phyloP scores from a whole-genome alignment of 2,888 invertebrate genomes.

The Drosophila neotestacea region DNA sequence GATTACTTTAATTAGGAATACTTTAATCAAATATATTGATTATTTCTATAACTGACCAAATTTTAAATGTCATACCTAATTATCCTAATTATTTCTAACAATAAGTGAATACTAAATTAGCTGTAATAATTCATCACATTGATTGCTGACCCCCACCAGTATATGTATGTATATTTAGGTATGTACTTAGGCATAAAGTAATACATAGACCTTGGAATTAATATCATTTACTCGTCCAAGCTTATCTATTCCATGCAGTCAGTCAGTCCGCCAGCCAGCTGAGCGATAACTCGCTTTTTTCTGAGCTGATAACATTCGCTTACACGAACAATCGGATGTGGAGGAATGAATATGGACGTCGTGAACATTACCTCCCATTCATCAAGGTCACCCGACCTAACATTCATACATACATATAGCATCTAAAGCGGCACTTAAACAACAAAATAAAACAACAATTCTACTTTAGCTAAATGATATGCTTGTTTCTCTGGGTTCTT shows the following conservation, averaged over 20 bases:
- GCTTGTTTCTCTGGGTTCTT: slow-evolving; percentile 76
- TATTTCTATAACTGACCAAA: neutral
- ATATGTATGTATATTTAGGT: neutral
- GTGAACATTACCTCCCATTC: slow-evolving; percentile 35
- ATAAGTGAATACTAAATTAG: slow-evolving; percentile 20
- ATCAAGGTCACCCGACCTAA: slow-evolving; percentile 43
- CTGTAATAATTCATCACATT: slow-evolving; percentile 14
- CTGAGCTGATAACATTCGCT: slow-evolving; percentile 51
- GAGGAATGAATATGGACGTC: slow-evolving; percentile 18
- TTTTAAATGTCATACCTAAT: neutral
- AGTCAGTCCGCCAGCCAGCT: slow-evolving; percentile 1
- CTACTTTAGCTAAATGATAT: slow-evolving; percentile 72
- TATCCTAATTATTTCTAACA: slow-evolving; percentile 3
- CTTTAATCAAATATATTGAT: neutral
- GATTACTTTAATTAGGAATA: neutral
- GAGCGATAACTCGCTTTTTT: slow-evolving; percentile 39
- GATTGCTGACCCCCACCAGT: neutral
- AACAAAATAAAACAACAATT: slow-evolving; percentile 55
- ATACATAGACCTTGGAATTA: slow-evolving; percentile 54
- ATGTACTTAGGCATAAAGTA: slow-evolving; percentile 1
- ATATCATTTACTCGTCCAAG: slow-evolving; percentile 36
- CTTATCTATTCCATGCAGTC: slow-evolving; percentile 44
- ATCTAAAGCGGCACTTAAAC: slow-evolving; percentile 49
- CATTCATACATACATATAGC: slow-evolving; percentile 23
- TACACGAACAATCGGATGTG: slow-evolving; percentile 33